These are phyloP conservation scores for Aurelia coerulea DNA, from an alignment of 30 jellyfish, hydroid and myxozoan genomes.

Conservation along the genomic window DNA sequence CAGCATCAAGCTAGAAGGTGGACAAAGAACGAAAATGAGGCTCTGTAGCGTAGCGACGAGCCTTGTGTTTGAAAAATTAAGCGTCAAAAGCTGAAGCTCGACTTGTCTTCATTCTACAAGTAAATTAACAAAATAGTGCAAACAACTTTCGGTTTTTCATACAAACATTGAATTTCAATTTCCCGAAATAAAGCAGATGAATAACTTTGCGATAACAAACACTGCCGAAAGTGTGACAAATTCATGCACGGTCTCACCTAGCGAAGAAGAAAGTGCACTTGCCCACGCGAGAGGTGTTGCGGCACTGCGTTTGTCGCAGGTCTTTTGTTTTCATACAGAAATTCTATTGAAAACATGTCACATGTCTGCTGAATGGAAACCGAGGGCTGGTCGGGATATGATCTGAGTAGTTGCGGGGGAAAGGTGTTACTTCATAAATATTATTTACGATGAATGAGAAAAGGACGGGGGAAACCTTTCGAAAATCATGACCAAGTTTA, in stretches of 20 bases:
- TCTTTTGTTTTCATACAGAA: not conserved
- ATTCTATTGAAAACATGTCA: slow-evolving; percentile 34
- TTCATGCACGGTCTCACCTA: slow-evolving; percentile 33
- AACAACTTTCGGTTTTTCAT: not conserved
- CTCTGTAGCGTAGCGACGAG: too few relatives aligned
- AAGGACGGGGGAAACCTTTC: slow-evolving; percentile 10
- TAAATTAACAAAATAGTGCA: not conserved
- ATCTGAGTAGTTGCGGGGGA: slow-evolving; percentile 24
- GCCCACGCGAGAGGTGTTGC: slow-evolving; percentile 36
- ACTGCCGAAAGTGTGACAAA: slow-evolving; percentile 47
- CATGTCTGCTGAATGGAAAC: slow-evolving; percentile 61
- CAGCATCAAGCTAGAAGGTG: too few relatives aligned
- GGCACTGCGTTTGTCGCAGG: slow-evolving; percentile 5
- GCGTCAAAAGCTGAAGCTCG: not conserved
- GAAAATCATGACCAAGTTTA: not conserved
- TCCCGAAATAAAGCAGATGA: not conserved
- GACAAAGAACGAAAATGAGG: too few relatives aligned
- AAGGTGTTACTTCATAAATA: slow-evolving; percentile 52
- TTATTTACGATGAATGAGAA: not conserved
- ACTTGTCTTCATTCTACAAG: not conserved
- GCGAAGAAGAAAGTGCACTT: slow-evolving; percentile 52
- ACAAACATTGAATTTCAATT: not conserved
- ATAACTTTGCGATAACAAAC: slow-evolving; percentile 12
- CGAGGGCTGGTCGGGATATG: slow-evolving; percentile 12
- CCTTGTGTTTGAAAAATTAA: too few relatives aligned